These are phyloP conservation scores for Drosophila fungiperda DNA, from an alignment of 2,888 invertebrate genomes.

Conservation along the genomic window DNA sequence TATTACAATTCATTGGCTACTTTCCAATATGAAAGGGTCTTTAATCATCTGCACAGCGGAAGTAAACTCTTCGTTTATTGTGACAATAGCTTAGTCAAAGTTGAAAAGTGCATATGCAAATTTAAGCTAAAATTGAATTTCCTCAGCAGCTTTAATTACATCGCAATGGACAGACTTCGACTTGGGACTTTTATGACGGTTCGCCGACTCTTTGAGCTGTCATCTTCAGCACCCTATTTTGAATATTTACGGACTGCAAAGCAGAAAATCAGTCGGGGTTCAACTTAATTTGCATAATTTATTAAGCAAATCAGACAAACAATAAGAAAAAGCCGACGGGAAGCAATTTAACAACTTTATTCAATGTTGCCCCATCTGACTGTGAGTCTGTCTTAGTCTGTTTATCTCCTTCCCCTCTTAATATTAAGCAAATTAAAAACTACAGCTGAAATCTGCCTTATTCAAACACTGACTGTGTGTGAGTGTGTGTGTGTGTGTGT, in stretches of 20 bases:
- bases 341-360: slow-evolving; percentile 55
- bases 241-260: slow-evolving; percentile 22
- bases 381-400: neutral
- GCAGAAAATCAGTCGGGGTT: slow-evolving; percentile 31
- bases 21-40: neutral
- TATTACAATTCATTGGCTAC: neutral
- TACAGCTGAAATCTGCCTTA: neutral
- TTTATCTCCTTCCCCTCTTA: slow-evolving; percentile 20
- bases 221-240: slow-evolving; percentile 21
- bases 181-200: slow-evolving; percentile 5
- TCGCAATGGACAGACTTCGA: neutral
- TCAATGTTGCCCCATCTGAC: slow-evolving; percentile 1
- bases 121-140: slow-evolving; percentile 32
- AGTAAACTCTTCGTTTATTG: neutral
- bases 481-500: neutral
- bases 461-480: neutral
- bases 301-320: slow-evolving; percentile 46
- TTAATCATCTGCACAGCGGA: neutral
- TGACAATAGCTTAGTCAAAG: neutral
- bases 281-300: slow-evolving; percentile 65
- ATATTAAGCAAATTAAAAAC: slow-evolving; percentile 50
- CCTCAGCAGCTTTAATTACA: slow-evolving; percentile 46
- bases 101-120: slow-evolving; percentile 19
- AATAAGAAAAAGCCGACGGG: slow-evolving; percentile 38
- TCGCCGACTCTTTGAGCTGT: slow-evolving; percentile 14